Conservation (phyloP, 1,140 invertebrate species). For the Orius insidiosus region DNA sequence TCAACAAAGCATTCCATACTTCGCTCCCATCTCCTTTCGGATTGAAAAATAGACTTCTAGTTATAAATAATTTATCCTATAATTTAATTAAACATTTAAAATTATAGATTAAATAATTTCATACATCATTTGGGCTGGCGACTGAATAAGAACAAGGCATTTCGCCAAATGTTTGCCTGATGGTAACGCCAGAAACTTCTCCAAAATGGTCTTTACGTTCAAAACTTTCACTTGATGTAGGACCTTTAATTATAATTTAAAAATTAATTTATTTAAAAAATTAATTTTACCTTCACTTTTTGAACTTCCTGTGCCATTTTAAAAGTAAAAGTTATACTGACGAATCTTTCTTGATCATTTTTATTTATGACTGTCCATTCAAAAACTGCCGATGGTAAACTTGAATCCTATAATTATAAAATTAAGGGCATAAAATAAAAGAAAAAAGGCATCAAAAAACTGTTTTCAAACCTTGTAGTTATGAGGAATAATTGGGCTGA, state of each 20-base stretch:
- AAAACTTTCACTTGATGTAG: slow-evolving; percentile 46
- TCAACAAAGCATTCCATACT: slow-evolving; percentile 42
- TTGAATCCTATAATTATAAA: slow-evolving; percentile 46
- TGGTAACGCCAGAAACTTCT: slow-evolving; percentile 41
- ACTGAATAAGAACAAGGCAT: slow-evolving; percentile 58
- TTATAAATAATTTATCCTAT: slow-evolving; percentile 34
- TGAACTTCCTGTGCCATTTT: slow-evolving; percentile 64
- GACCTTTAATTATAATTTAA: slow-evolving; percentile 29
- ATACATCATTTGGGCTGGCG: slow-evolving; percentile 29
- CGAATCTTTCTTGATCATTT: slow-evolving; percentile 42
- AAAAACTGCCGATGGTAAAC: slow-evolving; percentile 73
- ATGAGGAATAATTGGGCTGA: slow-evolving; percentile 83
- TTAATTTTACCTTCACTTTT: slow-evolving; percentile 29
- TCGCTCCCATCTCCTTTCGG: slow-evolving; percentile 39
- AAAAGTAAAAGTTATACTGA: slow-evolving; percentile 79
- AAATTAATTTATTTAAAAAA: slow-evolving; percentile 14
- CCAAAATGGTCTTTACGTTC: slow-evolving; percentile 33
- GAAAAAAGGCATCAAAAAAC: neutral
- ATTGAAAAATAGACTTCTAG: slow-evolving; percentile 44
- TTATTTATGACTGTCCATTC: slow-evolving; percentile 68
- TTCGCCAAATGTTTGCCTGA: slow-evolving; percentile 55
- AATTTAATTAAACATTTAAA: slow-evolving; percentile 8
- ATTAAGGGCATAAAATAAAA: slow-evolving; percentile 12
- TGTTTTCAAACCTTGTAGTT: slow-evolving; percentile 59
- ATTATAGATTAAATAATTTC: slow-evolving; percentile 7